Evolutionary conservation across 2,888 invertebrate genomes (phyloP).

Genomic region (Nysson spinosus): DNA sequence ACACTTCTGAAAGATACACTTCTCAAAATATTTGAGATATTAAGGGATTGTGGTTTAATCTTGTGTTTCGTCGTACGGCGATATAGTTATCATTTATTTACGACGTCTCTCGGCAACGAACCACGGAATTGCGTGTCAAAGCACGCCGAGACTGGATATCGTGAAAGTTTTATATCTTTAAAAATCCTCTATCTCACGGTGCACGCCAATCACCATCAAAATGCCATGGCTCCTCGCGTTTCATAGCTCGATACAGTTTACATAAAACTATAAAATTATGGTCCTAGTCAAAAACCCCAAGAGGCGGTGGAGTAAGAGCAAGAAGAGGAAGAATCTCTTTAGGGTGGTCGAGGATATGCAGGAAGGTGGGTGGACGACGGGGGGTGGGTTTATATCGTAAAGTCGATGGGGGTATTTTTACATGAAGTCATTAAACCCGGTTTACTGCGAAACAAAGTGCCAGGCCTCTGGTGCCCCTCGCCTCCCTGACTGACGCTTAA

Average conservation of each 20-base stretch:
- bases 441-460: slow-evolving; percentile 72
- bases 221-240: slow-evolving; percentile 60
- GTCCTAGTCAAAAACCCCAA: slow-evolving; percentile 58
- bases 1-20: neutral
- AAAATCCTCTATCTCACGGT: slow-evolving; percentile 56
- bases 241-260: slow-evolving; percentile 74
- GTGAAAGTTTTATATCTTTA: slow-evolving; percentile 44
- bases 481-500: slow-evolving; percentile 54
- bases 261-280: slow-evolving; percentile 77
- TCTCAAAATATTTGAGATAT: neutral
- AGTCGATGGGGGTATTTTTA: slow-evolving; percentile 72
- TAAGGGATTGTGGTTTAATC: slow-evolving; percentile 19
- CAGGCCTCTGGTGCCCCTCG: slow-evolving; percentile 14
- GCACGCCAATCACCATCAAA: slow-evolving; percentile 76
- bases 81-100: slow-evolving; percentile 57
- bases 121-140: slow-evolving; percentile 71
- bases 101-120: slow-evolving; percentile 50
- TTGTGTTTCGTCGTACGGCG: slow-evolving; percentile 15
- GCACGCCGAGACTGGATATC: slow-evolving; percentile 34
- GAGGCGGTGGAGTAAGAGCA: slow-evolving; percentile 35
- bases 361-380: slow-evolving; percentile 9
- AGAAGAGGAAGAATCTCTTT: slow-evolving; percentile 4
- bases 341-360: slow-evolving; percentile 10
- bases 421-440: slow-evolving; percentile 72
- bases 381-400: slow-evolving; percentile 61